Evolutionary conservation across 1,140 invertebrate species (phyloP).

Genomic region (Radopholus similis): DNA sequence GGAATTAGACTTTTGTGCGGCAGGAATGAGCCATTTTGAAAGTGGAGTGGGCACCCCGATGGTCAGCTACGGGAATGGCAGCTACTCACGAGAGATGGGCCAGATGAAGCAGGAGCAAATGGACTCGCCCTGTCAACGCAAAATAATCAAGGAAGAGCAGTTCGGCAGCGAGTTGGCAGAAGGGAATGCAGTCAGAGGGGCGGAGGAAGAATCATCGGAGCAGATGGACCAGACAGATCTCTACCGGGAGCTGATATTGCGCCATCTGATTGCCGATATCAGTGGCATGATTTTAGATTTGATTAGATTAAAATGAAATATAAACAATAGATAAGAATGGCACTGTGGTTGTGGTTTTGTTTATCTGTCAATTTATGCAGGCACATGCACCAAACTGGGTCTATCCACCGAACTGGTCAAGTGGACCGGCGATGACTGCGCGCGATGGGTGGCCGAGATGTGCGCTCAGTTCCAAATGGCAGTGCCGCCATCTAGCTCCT

Average conservation of each 20-base stretch:
- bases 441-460: slow-evolving; percentile 60
- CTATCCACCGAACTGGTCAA: slow-evolving; percentile 56
- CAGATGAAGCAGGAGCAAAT: background rate
- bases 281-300: no score
- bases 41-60: background rate
- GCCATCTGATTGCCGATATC: slow-evolving; percentile 57
- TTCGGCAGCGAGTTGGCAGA: background rate
- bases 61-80: no score
- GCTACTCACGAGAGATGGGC: background rate
- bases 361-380: no score
- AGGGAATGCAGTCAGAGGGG: background rate
- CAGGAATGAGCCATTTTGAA: no score
- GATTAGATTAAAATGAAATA: no score
- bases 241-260: slow-evolving; percentile 54
- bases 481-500: slow-evolving; percentile 21
- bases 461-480: slow-evolving; percentile 53
- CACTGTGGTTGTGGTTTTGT: no score
- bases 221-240: slow-evolving; percentile 47
- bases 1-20: no score
- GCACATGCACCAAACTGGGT: slow-evolving; percentile 50
- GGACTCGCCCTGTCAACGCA: no score
- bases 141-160: background rate
- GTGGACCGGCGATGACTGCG: slow-evolving; percentile 60
- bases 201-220: background rate
- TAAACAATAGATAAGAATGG: no score